Conservation (phyloP, 2,888 invertebrate species). For the Tryphoninae sp. region DNA sequence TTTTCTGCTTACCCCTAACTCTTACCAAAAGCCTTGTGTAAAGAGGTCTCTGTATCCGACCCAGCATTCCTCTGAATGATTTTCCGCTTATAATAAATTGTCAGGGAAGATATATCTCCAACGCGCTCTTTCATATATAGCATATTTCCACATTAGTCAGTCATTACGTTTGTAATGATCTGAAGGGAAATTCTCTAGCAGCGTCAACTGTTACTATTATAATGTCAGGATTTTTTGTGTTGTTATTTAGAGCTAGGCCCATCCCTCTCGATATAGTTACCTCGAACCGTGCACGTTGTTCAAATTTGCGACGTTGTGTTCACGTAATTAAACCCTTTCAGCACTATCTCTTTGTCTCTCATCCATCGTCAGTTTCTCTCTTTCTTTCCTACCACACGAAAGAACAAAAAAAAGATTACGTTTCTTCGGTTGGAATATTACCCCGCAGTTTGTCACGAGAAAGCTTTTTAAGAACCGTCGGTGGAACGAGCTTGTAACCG, state of each 20-base stretch:
- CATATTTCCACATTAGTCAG: not conserved
- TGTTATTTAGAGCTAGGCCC: not conserved
- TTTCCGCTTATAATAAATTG: not conserved
- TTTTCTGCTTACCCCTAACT: not conserved
- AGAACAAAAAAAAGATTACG: not conserved
- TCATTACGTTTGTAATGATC: not conserved
- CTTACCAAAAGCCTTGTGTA: not conserved
- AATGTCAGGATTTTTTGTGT: not conserved
- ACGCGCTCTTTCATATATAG: not conserved
- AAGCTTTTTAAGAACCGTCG: not conserved
- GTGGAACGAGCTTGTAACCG: not conserved
- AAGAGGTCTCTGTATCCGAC: constrained; percentile 12
- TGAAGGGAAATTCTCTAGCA: not conserved
- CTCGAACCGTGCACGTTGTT: not conserved
- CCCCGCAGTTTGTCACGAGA: not conserved
- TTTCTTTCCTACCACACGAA: not conserved
- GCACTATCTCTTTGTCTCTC: not conserved
- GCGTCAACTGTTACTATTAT: not conserved
- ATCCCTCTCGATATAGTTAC: not conserved
- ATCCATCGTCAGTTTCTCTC: not conserved
- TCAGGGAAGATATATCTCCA: not conserved
- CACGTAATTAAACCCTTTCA: not conserved
- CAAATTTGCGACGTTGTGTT: not conserved
- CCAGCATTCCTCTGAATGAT: not conserved
- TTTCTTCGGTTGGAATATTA: constrained; percentile 1